Conservation (phyloP, 2,113 vertebrate species). For the Alligator mississippiensis region DNA sequence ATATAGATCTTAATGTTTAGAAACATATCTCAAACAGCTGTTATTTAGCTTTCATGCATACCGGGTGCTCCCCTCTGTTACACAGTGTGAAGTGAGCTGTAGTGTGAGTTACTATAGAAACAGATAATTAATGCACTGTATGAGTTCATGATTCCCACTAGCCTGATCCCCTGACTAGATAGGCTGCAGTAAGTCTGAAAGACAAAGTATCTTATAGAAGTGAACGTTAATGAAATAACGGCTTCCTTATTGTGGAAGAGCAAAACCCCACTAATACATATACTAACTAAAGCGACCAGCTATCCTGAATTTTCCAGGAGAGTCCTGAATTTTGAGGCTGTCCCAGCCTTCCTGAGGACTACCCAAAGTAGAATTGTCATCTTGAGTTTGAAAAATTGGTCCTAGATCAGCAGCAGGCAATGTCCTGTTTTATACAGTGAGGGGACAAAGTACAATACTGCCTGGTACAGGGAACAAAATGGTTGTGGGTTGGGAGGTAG, state of each 20-base stretch:
- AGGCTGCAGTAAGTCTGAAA: conserved; percentile 10
- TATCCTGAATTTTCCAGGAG: too few species aligned
- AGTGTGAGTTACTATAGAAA: conserved; percentile 63
- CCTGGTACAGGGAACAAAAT: too few species aligned
- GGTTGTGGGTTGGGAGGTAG: too few species aligned
- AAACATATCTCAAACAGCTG: not conserved
- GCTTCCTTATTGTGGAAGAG: not conserved
- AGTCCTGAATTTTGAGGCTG: too few species aligned
- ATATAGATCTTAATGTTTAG: not conserved
- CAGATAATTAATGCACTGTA: conserved; percentile 29
- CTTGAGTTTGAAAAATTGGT: too few species aligned
- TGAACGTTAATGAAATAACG: accelerated
- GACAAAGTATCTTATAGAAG: conserved; percentile 5
- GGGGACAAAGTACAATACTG: too few species aligned
- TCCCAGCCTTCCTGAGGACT: too few species aligned
- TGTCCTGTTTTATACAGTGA: too few species aligned
- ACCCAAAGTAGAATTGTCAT: too few species aligned
- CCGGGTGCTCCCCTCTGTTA: conserved; percentile 42
- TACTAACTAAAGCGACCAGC: not conserved
- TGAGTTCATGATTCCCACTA: not conserved
- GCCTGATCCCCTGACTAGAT: not conserved
- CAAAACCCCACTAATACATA: accelerated
- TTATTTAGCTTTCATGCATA: not conserved
- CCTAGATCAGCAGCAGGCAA: too few species aligned
- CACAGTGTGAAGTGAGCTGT: conserved; percentile 1